Evolutionary conservation across 2,113 vertebrate genomes (phyloP), one percentile per base, ranked within the genome.

Genomic region (Neopipo cinnamomea): DNA sequence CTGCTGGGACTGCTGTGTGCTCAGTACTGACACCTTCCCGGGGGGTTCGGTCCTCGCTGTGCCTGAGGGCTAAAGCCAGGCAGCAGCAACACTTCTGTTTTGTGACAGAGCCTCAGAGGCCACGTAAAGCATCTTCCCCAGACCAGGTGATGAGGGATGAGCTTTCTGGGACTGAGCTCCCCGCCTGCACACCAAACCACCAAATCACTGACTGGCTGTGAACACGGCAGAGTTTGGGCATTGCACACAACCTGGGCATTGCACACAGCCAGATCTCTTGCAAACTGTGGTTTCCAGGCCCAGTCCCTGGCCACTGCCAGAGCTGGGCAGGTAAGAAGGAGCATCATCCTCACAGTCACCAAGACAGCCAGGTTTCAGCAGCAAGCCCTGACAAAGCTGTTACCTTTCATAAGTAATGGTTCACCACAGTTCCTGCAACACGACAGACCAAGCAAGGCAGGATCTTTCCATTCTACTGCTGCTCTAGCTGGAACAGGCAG

Each of bases 191-290:
- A 31, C 7, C 66, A 86, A 88, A 42, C 8, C 73, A 58, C 11
- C n/a, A 61, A 12, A 23, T 6, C n/a, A 9, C 1, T 0, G 0
- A 8, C 16, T 0, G 3, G 30, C 59, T 21, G 11, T 0, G 18
- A 47, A 37, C 2, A 1, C 1, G 0, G 49, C 35, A 7, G 76
- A 31, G 3, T 3, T 22, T 33, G 46, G 35, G 27, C 37, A 25
- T 3, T 2, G 5, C 14, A 3, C 25, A 55, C 20, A 71, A 4
- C 11, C 42, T 13, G 47, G 47, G 49, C 49, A 50, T 25, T 50
- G 49, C 49, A 52, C 50, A 52, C 18, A 68, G 3, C 11, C 50
- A 53, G 28, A 17, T 11, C 4, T 2, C 39, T 59, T 0, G 0
- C 19, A 14, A 1, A 1, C 9, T 53, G 7, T 4, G 3, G 7